Base-by-base conservation (phyloP, 2,797 vertebrate genomes). In the Sebastolobus altivelis region DNA sequence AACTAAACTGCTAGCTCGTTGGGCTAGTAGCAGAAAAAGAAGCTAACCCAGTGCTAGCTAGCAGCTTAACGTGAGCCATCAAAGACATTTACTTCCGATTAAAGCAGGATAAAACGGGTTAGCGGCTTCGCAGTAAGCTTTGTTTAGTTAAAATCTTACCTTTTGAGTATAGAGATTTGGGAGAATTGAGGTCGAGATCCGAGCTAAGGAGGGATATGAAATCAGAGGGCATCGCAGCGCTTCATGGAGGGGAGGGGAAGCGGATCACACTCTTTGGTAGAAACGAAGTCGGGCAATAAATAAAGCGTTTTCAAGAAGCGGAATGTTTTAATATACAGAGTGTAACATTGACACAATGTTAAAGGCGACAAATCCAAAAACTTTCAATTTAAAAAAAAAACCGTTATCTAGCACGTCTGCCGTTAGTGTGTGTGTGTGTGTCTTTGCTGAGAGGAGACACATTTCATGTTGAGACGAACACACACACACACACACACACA, bases 201-300 rank as follows among this genome's bases (percentile, higher is more conserved):
- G 97, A 97, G 95, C 96, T 98, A 91, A 98, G 97, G 92, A 98
- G 97, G 91, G 98, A 97, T 95, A 98, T 97, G 94, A 99, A 99
- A 97, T 99, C 98, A 96, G 98, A 99, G 97, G 98, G 98, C 98
- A 99, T 99, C 96, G 97, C 97, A 96, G 94, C 95, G 93, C 95
- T 95, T 96, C 94, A 94, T 95, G 87, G 94, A 95, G 93, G 90
- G 93, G 93, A 94, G 93, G 92, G 94, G 93, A 95, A 93, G 93
- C 94, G 93, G 92, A 94, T 25, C 25, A 25, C 93, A 94, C 90
- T 92, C 93, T 88, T 88, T 65, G 81, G 79, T 74, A 87, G 81
- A 91, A 91, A 89, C 89, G 71, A 83, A 91, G 81, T 87, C 88
- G 84, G 71, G 72, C 65, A 75, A 71, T 77, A 82, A 90, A 85